phyloP scores from a whole-genome alignment of 2,113 vertebrate species.

The Oryzias woworae region DNA sequence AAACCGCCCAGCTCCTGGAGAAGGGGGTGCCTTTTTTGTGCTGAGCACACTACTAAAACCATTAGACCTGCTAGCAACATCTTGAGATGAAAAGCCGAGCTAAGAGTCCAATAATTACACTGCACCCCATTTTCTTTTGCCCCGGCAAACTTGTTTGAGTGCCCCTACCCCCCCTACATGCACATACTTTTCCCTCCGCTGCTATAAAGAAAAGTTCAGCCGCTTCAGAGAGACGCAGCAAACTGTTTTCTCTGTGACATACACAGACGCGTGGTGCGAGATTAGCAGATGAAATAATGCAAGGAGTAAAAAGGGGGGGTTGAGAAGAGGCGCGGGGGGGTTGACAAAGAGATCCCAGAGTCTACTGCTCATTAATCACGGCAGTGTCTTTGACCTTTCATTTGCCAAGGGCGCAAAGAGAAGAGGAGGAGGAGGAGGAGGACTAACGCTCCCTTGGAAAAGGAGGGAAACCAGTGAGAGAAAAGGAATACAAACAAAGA shows the following conservation, averaged over 20 bases:
- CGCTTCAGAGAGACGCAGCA: conserved; percentile 10
- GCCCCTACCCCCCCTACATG: neutral
- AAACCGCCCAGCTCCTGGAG: conserved; percentile 54
- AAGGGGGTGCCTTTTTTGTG: conserved; percentile 25
- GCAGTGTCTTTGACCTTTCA: conserved; percentile 84
- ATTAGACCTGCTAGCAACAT: conserved; percentile 61
- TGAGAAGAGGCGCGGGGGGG: conserved; percentile 44
- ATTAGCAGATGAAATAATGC: conserved; percentile 81
- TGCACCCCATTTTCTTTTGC: conserved; percentile 50
- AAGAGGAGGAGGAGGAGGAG: conserved; percentile 67
- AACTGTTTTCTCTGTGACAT: conserved; percentile 45
- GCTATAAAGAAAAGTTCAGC: conserved; percentile 33
- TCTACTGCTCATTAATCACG: conserved; percentile 85
- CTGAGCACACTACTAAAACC: conserved; percentile 59
- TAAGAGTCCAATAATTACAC: conserved; percentile 59
- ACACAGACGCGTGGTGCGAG: conserved; percentile 68
- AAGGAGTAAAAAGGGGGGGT: conserved; percentile 44
- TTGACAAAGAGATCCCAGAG: conserved; percentile 80
- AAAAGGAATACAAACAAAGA: conserved; percentile 58
- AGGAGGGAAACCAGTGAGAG: neutral
- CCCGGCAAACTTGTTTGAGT: conserved; percentile 14
- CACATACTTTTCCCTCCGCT: conserved; percentile 2
- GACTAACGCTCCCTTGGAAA: conserved; percentile 47
- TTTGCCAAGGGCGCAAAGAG: conserved; percentile 82
- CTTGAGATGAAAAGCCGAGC: conserved; percentile 62